Evolutionary conservation across 2,113 vertebrate genomes (phyloP).

Genomic region (Amphiprion ocellaris): DNA sequence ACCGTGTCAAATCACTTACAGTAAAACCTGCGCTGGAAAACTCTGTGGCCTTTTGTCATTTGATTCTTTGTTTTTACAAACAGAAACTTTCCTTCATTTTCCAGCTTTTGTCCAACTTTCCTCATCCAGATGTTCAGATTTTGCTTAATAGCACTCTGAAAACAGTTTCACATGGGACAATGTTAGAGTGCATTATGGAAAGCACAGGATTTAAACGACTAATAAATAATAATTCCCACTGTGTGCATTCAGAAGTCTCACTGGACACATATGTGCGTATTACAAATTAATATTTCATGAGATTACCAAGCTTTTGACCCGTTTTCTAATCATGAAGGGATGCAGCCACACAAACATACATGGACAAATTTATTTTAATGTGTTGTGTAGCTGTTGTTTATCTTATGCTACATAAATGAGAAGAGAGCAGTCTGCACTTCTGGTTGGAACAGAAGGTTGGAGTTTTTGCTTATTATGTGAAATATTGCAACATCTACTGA

Average conservation of each 20-base stretch:
- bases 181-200: too few relatives aligned
- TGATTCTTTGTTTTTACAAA: too few relatives aligned
- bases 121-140: too few relatives aligned
- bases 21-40: background rate
- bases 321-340: background rate
- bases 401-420: background rate
- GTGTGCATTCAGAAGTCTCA: background rate
- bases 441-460: background rate
- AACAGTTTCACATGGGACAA: too few relatives aligned
- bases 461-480: background rate
- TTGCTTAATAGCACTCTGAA: too few relatives aligned
- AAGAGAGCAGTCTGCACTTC: background rate
- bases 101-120: too few relatives aligned
- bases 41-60: too few relatives aligned
- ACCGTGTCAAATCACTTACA: constrained; percentile 32
- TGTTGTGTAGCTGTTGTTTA: background rate
- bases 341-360: background rate
- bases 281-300: constrained; percentile 15
- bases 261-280: background rate
- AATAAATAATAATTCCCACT: background rate
- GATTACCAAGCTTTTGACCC: background rate
- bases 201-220: background rate
- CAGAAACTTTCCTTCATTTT: too few relatives aligned
- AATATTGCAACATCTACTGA: background rate
- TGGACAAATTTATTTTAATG: background rate